A percentile compares a stretch with the other conserved stretches of the same genome.
These are phyloP conservation scores for Megalops atlanticus DNA, from an alignment of 2,113 vertebrate genomes.

Conservation along the genomic window DNA sequence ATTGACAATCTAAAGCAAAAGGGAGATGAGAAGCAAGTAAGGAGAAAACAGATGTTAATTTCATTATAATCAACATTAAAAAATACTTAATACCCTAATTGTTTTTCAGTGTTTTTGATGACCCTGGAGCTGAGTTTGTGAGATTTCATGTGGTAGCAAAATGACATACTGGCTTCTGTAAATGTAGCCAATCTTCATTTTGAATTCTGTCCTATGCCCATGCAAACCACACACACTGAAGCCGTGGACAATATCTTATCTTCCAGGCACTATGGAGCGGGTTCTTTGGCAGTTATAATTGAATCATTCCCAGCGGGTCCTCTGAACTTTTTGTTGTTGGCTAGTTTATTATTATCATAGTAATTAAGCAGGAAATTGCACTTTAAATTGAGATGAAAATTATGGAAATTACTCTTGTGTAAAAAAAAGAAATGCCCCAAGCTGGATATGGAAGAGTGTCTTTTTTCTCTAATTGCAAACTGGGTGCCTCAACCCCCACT, in stretches of 20 bases:
- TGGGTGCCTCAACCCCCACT: not conserved
- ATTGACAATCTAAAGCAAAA: not conserved
- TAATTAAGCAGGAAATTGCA: conserved; percentile 18
- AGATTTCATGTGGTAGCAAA: too few relatives aligned
- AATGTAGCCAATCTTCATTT: not conserved
- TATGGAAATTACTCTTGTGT: not conserved
- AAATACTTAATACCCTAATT: too few relatives aligned
- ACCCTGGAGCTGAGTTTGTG: too few relatives aligned
- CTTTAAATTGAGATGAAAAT: not conserved
- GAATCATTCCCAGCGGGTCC: not conserved
- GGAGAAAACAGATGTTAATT: not conserved
- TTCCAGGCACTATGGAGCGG: not conserved
- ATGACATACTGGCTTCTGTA: not conserved
- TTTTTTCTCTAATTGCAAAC: not conserved
- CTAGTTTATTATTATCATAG: conserved; percentile 9
- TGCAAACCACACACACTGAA: not conserved
- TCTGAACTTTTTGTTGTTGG: not conserved
- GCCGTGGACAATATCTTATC: not conserved
- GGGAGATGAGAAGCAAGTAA: not conserved
- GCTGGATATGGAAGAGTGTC: not conserved
- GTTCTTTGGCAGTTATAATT: conserved; percentile 9
- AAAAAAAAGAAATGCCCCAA: not conserved
- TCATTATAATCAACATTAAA: too few relatives aligned
- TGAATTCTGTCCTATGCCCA: not conserved
- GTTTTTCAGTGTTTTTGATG: too few relatives aligned